Percentiles rank a stretch among this genome's conserved stretches.
These are phyloP conservation scores for Nysson spinosus DNA, from an alignment of 2,888 invertebrate genomes.

Conservation along the genomic window DNA sequence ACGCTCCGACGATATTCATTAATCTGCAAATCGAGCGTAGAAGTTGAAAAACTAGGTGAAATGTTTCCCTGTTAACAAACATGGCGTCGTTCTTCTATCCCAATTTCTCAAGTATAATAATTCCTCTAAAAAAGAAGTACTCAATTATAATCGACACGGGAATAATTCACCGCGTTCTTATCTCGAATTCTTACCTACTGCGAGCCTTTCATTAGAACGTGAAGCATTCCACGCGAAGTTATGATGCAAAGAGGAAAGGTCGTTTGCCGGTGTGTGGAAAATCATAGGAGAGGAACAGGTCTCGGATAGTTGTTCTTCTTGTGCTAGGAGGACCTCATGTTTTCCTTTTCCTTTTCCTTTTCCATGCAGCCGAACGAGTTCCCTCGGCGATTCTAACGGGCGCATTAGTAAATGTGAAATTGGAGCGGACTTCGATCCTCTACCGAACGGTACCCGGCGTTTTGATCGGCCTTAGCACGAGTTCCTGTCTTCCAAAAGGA, in stretches of 20 bases:
- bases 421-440: slow-evolving; percentile 61
- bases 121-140: no score
- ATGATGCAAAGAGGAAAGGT: slow-evolving; percentile 18
- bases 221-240: neutral
- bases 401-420: slow-evolving; percentile 49
- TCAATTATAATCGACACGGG: no score
- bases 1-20: no score
- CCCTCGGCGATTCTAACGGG: slow-evolving; percentile 51
- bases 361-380: slow-evolving; percentile 36
- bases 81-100: no score
- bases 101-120: no score
- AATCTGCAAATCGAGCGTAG: no score
- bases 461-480: slow-evolving; percentile 47
- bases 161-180: neutral
- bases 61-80: no score
- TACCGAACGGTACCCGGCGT: slow-evolving; percentile 53
- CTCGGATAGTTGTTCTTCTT: no score
- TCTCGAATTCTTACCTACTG: neutral
- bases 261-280: slow-evolving; percentile 34
- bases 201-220: neutral
- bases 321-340: slow-evolving; percentile 19
- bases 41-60: no score
- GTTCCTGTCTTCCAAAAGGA: slow-evolving; percentile 35
- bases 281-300: slow-evolving; percentile 12
- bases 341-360: slow-evolving; percentile 46